A percentile compares a stretch with the other conserved stretches of the same genome.
Evolutionary conservation across 2,888 invertebrate genomes (phyloP).

Genomic region (Orthonevra nobilis): DNA sequence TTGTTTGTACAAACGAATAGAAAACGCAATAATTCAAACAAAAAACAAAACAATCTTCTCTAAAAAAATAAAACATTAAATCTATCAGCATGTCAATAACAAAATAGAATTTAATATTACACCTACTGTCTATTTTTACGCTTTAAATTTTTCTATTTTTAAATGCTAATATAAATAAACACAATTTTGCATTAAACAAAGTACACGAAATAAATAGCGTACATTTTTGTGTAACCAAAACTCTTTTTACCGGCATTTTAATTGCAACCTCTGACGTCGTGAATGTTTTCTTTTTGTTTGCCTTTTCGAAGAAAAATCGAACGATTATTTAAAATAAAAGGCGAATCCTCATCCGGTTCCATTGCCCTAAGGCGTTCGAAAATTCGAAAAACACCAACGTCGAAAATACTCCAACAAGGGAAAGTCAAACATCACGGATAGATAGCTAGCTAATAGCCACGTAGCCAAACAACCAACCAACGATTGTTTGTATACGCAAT

Average conservation of each 20-base stretch:
- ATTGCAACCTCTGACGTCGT: constrained; percentile 45
- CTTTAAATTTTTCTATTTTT: constrained; percentile 17
- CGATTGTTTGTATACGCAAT: constrained; percentile 41
- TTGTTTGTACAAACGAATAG: no score
- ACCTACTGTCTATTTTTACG: constrained; percentile 26
- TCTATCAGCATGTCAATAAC: constrained; percentile 34
- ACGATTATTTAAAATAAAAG: constrained; percentile 11
- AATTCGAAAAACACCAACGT: no score
- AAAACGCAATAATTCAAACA: constrained; percentile 41
- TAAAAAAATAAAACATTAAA: constrained; percentile 27
- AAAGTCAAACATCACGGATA: constrained; percentile 50
- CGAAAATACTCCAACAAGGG: constrained; percentile 32
- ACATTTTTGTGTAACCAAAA: constrained; percentile 7
- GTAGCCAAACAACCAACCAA: neutral
- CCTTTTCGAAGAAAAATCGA: constrained; percentile 24
- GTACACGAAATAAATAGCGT: constrained; percentile 16
- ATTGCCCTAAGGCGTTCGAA: no score
- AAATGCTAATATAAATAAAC: constrained; percentile 15
- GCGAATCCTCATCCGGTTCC: constrained; percentile 27
- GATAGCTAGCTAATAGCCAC: constrained; percentile 36
- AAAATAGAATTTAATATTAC: constrained; percentile 14
- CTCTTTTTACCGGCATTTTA: constrained; percentile 39
- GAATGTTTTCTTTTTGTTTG: neutral
- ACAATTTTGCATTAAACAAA: neutral
- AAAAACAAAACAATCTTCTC: neutral